Base-by-base conservation (phyloP, 2,113 vertebrate species). In the Pygoscelis antarcticus region DNA sequence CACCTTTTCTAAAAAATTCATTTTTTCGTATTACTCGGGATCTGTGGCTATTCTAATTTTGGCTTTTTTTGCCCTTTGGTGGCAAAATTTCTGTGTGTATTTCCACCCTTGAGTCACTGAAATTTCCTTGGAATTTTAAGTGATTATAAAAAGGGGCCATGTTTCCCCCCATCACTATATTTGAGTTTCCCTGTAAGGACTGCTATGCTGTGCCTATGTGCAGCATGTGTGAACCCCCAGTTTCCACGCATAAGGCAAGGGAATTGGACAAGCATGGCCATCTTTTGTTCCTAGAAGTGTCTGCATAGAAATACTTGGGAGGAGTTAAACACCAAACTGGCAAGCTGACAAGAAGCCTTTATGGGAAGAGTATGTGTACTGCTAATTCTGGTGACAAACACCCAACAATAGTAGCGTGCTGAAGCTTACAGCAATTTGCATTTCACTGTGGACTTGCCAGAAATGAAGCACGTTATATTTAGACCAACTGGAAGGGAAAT, bases 351-450 rank as follows among this genome's bases (percentile, higher is more conserved):
- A 60, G 82, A 93, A 92, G 88, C 87, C 69, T 91, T 87, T 79
- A 47, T 96, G 93, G 89, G 91, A 75, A 89, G 92, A 89, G 80
- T 68, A 44, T 83, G 95, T 91, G 94, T 79, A n/a, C 89, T 94
- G 82, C 95, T 95, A 92, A 90, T 95, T 97, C 92, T 95, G 89
- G 89, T 90, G 94, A 96, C 95, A 95, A 96, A 91, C 91, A 66
- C 90, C 83, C 92, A 81, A 93, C 93, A 96, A 95, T 89, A 95
- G 94, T 30, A 91, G 76, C 14, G 26, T 92, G 90, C 95, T 82
- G 96, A 79, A 94, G 92, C 95, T 91, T 66, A 22, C 60, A 61
- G 89, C 64, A 57, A 92, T 96, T 95, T 96, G 77, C 92, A 75
- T 95, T 70, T 83, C 89, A 72, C 83, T 95, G 90, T 51, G 91